Conservation (phyloP, 2,797 vertebrate genomes). For the Cyclura pinguis region DNA sequence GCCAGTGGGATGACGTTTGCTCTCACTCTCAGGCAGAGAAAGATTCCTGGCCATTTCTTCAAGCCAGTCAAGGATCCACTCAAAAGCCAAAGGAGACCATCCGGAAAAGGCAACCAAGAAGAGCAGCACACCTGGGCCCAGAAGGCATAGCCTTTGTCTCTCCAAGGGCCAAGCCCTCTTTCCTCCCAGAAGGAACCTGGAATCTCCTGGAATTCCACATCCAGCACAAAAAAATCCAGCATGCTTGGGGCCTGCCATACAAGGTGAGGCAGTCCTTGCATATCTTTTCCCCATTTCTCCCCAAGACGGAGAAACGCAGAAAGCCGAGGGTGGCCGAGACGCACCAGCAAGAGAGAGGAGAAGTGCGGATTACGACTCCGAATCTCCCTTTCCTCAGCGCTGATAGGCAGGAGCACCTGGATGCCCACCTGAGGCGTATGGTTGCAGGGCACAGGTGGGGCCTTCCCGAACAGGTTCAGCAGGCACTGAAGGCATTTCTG, state of each 20-base stretch:
- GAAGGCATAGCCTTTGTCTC: too few relatives aligned
- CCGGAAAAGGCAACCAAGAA: neutral
- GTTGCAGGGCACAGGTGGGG: neutral
- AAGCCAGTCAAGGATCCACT: too few relatives aligned
- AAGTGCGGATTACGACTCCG: too few relatives aligned
- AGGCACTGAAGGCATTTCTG: neutral
- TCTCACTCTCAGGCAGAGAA: neutral
- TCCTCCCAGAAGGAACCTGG: constrained; percentile 35
- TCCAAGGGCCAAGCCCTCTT: neutral
- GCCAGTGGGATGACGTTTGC: neutral
- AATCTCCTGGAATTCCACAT: constrained; percentile 59
- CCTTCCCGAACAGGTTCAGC: neutral
- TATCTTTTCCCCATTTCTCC: neutral
- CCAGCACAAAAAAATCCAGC: constrained; percentile 63
- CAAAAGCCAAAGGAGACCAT: too few relatives aligned
- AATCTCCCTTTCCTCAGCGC: neutral
- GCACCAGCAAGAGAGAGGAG: neutral
- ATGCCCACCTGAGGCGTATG: neutral
- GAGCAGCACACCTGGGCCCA: too few relatives aligned
- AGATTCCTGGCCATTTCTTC: neutral
- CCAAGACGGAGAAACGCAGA: neutral
- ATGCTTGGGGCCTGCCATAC: constrained; percentile 66
- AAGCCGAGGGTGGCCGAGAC: neutral
- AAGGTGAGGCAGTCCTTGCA: constrained; percentile 51
- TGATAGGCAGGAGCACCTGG: neutral